Evolutionary conservation across 2,113 vertebrate species (phyloP).

Genomic region (Petrocephalus zakoni): DNA sequence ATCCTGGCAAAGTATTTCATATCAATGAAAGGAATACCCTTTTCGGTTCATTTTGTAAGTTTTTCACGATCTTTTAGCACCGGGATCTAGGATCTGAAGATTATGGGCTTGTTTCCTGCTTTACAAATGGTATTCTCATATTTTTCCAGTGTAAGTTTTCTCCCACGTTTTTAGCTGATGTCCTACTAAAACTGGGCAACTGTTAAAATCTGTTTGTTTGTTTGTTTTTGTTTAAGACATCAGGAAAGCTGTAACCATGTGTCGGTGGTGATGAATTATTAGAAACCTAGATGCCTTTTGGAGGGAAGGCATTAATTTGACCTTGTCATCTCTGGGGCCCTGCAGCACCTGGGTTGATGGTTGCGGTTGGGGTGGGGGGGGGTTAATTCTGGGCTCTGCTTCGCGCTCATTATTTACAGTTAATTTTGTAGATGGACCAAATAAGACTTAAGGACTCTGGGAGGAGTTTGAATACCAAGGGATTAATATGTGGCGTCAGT

Average conservation of each 20-base stretch:
- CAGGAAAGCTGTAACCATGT: too few relatives aligned
- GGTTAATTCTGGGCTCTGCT: not conserved
- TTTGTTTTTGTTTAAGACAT: not conserved
- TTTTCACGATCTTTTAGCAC: not conserved
- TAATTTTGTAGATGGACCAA: not conserved
- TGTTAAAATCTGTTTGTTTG: not conserved
- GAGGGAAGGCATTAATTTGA: not conserved
- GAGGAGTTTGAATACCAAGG: not conserved
- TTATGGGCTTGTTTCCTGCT: not conserved
- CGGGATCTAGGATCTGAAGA: not conserved
- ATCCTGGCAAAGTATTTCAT: not conserved
- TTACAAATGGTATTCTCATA: not conserved
- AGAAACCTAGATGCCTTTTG: not conserved
- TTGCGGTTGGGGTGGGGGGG: not conserved
- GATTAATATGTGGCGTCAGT: not conserved
- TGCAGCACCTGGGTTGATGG: not conserved
- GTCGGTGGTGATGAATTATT: not conserved
- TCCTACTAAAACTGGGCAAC: not conserved
- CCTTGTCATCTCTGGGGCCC: not conserved
- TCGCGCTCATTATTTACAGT: not conserved
- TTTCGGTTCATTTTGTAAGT: not conserved
- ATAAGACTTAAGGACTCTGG: not conserved
- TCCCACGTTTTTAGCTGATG: not conserved
- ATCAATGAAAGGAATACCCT: not conserved
- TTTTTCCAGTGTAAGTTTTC: not conserved